Evolutionary conservation across 2,888 invertebrate genomes (phyloP).

Genomic region (Scrobipalpa costella): DNA sequence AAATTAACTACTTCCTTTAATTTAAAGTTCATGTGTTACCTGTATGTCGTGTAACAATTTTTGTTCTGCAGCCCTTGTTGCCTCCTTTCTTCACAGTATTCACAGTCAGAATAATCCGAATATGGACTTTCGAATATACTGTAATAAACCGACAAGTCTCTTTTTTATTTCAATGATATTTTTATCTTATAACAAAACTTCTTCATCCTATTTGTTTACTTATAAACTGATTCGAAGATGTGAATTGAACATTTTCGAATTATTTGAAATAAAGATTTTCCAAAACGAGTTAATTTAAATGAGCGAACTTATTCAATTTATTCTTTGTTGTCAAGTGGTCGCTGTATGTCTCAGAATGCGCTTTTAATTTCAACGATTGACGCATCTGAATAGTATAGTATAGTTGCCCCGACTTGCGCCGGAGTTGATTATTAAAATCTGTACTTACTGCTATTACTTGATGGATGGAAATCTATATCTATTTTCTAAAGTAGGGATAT

Average conservation of each 20-base stretch:
- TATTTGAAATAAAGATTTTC: too few species aligned
- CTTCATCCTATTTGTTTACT: too few species aligned
- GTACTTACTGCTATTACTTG: too few species aligned
- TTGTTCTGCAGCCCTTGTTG: neutral
- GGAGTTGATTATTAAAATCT: neutral
- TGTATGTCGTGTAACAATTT: neutral
- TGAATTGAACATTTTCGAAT: too few species aligned
- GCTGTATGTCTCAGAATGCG: neutral
- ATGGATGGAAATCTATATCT: too few species aligned
- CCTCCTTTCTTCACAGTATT: conserved; percentile 52
- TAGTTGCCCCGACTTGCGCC: neutral
- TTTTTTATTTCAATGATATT: neutral
- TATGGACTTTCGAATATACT: conserved; percentile 66
- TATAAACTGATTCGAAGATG: too few species aligned
- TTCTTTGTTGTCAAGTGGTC: conserved; percentile 1
- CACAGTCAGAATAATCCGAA: conserved; percentile 74
- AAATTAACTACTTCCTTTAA: too few species aligned
- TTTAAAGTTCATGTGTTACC: too few species aligned
- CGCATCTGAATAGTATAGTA: neutral
- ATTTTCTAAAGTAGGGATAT: too few species aligned
- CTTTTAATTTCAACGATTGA: neutral
- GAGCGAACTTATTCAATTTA: conserved; percentile 3
- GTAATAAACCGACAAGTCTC: conserved; percentile 29
- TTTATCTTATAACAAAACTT: too few species aligned
- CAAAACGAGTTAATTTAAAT: too few species aligned